Evolutionary conservation across 2,797 vertebrate species (phyloP), one percentile per base, ranked within the genome.

Genomic region (Danio albolineatus): DNA sequence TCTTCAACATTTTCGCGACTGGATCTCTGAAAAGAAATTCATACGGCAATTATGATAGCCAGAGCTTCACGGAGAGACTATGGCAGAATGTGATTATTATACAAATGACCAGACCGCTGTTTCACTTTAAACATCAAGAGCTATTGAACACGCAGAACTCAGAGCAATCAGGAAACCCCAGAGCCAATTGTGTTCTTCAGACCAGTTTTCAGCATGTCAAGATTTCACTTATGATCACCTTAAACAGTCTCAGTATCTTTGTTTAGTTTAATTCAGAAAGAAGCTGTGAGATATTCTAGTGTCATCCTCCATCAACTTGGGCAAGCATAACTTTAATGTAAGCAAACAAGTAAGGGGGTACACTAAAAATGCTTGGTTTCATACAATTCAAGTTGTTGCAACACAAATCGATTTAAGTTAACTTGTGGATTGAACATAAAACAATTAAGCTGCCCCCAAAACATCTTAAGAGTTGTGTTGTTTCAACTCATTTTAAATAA

Each of bases 1-100:
- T 84, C 73, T 72, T 72, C 73, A 79, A 82, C 85, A 82, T 80
- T 81, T 85, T 80, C 82, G 51, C 77, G 74, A 78, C 53, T 71
- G 79, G 49, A 74, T 77, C 81, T 83, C n/a, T 57, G 8, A 56
- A 62, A 80, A 57, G 64, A 60, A 79, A 64, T 70, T 74, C 76
- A 66, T 71, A 71, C 41, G n/a, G 16, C 72, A 82, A 85, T 83
- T 85, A 83, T 21, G 10, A 74, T 43, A 75, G 13, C 56, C 59
- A 57, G 67, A 76, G 79, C 61, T 73, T 85, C 82, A 56, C 28
- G 2, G 64, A 38, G 61, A 72, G 67, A 77, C 59, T 72, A 66
- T n/a, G 64, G 13, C 6, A 46, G 64, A 79, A 79, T 67, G 49
- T 62, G 82, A 86, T 82, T 82, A 80, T 78, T 82, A 78, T 74